These are phyloP conservation scores for Lacerta agilis DNA, from an alignment of 2,797 vertebrate genomes.

Conservation along the genomic window DNA sequence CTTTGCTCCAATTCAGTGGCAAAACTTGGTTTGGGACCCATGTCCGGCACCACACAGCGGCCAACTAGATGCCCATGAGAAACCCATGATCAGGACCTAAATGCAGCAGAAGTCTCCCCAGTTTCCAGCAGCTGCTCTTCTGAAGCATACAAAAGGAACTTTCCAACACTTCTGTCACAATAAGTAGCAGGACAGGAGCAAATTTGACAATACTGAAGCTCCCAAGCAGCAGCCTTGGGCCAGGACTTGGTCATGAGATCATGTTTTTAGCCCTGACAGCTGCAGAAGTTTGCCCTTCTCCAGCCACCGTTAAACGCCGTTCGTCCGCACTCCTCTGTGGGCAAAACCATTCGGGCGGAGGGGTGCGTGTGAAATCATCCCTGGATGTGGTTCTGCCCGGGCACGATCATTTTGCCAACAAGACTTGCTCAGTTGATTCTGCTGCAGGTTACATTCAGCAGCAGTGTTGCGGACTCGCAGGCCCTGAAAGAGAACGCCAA, in stretches of 20 bases:
- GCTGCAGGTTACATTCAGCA: constrained; percentile 4
- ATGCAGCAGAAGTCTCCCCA: too few species aligned
- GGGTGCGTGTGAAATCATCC: neutral
- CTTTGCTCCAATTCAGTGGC: too few species aligned
- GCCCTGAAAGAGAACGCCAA: constrained; percentile 43
- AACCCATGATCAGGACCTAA: too few species aligned
- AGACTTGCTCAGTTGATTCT: neutral
- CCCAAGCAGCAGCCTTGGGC: neutral
- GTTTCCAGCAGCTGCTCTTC: too few species aligned
- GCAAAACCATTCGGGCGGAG: neutral
- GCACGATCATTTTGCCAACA: neutral
- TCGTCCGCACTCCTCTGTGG: neutral
- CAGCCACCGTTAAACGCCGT: neutral
- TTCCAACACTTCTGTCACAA: too few species aligned
- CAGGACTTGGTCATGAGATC: neutral
- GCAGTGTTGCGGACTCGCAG: too few species aligned
- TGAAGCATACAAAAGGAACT: too few species aligned
- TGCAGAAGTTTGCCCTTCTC: neutral
- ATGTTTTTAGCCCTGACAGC: neutral
- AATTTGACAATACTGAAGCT: neutral
- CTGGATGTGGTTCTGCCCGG: constrained; percentile 11
- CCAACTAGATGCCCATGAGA: too few species aligned
- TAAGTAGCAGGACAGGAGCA: neutral
- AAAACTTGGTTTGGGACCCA: too few species aligned
- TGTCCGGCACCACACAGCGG: too few species aligned